Base-by-base conservation (phyloP, 2,888 invertebrate species). In the Troglohyphantes excavatus region DNA sequence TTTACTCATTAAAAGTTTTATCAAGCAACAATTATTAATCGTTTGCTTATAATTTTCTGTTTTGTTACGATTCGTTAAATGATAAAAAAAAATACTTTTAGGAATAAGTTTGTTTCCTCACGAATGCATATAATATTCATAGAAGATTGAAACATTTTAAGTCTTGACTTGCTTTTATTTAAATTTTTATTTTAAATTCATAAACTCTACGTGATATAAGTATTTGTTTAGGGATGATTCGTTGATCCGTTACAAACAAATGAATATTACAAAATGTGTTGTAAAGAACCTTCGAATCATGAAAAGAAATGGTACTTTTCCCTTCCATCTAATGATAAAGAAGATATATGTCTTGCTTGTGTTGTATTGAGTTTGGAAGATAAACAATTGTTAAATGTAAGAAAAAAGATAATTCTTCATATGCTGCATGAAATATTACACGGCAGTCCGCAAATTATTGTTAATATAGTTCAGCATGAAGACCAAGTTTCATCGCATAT, bases 321-420 rank as follows among this genome's bases (percentile, higher is more conserved):
- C 5, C n/a, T 19, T 33, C 26, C 26, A 0, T 46, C 19, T 1
- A 21, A 21, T 2, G 29, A 46, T 2, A n/a, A 27, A 23, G 76
- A 26, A 21, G 59, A 68, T 21, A 19, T 83, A 1, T 89, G 88
- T 39, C 76, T 82, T 21, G 88, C 88, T 5, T 89, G 88, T 26
- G n/a, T 29, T 29, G 29, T 81, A 5, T 46, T 83, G 17, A 59
- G 43, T 43, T 23, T 89, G 19, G 82, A 89, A 76, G 67, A 89
- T 61, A 61, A 43, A 39, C 33, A 81, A 21, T 5, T 67, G 23
- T 68, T 89, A 21, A 59, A 33, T 27, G 59, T 76, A 19, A 21
- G 61, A 13, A 89, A 89, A 39, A 68, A 43, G 17, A 27, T 23
- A 2, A 27, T 39, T 26, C 27, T 89, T 0, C 75, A 68, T 2